Percentiles rank a stretch among this genome's conserved stretches.
Conservation (phyloP, 2,888 invertebrate genomes). For the Cryptus viduatorius region DNA sequence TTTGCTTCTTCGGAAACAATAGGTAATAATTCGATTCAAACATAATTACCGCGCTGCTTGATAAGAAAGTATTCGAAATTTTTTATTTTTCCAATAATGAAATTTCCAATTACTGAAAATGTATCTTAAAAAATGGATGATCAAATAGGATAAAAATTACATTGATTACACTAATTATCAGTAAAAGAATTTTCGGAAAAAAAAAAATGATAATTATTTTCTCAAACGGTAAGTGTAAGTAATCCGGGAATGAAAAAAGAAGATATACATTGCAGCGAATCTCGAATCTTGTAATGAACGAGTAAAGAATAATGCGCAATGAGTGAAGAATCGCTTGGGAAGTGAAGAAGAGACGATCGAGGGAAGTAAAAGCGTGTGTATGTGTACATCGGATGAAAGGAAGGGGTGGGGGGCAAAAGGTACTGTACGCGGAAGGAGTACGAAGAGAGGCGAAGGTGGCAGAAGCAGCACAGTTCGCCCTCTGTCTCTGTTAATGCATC, state of each 20-base stretch:
- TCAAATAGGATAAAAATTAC: no score
- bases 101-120: no score
- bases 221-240: background rate
- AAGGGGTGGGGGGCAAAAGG: conserved; percentile 37
- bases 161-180: no score
- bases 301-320: background rate
- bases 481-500: conserved; percentile 83
- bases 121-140: no score
- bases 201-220: background rate
- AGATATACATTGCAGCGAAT: background rate
- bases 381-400: conserved; percentile 33
- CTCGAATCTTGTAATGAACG: conserved; percentile 11
- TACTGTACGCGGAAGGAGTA: conserved; percentile 74
- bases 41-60: no score
- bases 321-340: background rate
- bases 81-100: no score
- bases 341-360: conserved; percentile 43
- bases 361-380: conserved; percentile 48
- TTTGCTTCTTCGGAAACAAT: no score
- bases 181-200: background rate
- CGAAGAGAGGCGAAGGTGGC: conserved; percentile 72
- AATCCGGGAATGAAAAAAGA: background rate
- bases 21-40: no score
- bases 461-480: conserved; percentile 71
- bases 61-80: no score